Evolutionary conservation across 2,797 vertebrate genomes (phyloP).

Genomic region (Enteromius mattozi): DNA sequence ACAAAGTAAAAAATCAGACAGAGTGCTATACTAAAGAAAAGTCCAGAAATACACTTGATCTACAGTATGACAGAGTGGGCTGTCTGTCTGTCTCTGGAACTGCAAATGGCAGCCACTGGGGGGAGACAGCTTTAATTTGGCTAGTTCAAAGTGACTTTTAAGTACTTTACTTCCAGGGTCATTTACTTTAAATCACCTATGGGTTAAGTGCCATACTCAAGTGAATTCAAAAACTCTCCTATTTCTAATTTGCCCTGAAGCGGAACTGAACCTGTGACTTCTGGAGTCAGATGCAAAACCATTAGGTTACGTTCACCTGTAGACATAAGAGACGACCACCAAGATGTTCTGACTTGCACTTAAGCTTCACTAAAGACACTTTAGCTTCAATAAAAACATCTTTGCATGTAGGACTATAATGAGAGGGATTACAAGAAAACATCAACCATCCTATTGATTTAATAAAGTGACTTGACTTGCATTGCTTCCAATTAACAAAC

Average conservation of each 20-base stretch:
- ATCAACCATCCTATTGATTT: background rate
- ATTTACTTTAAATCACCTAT: background rate
- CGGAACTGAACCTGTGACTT: background rate
- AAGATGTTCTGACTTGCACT: background rate
- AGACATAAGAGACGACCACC: background rate
- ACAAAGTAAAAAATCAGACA: background rate
- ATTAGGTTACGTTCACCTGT: background rate
- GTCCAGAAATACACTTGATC: background rate
- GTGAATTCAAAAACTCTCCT: slow-evolving; percentile 4
- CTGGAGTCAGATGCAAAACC: background rate
- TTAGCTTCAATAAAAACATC: slow-evolving; percentile 1
- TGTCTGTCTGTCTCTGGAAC: slow-evolving; percentile 20
- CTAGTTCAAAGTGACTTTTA: slow-evolving; percentile 23
- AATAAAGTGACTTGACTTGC: background rate
- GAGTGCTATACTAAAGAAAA: background rate
- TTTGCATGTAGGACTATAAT: background rate
- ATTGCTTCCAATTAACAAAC: background rate
- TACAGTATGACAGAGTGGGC: background rate
- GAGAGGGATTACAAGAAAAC: background rate
- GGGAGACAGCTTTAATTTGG: slow-evolving; percentile 49
- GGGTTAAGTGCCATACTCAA: slow-evolving; percentile 10
- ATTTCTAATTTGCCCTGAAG: slow-evolving; percentile 7
- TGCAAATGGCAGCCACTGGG: slow-evolving; percentile 59
- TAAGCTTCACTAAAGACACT: background rate
- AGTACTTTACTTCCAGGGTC: slow-evolving; percentile 15